These are phyloP conservation scores for Osmerus eperlanus DNA, from an alignment of 2,113 vertebrate species.

Conservation along the genomic window DNA sequence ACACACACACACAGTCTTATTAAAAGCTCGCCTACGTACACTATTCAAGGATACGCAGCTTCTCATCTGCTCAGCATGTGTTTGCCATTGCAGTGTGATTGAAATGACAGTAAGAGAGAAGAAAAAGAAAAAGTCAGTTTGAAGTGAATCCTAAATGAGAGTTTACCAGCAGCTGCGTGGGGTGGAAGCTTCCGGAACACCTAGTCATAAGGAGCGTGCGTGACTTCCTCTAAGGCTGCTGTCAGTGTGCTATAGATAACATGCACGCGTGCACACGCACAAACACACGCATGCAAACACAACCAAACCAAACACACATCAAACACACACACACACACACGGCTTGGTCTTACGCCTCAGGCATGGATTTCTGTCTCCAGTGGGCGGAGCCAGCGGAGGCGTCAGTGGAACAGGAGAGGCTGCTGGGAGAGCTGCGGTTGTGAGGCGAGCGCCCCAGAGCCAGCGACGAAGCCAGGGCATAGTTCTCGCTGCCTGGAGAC, in stretches of 20 bases:
- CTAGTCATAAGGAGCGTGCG: neutral
- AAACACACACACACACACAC: neutral
- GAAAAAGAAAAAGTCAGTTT: neutral
- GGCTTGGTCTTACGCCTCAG: constrained; percentile 86
- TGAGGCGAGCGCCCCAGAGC: constrained; percentile 87
- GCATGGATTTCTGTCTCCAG: constrained; percentile 96
- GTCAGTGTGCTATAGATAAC: neutral
- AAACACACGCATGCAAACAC: neutral
- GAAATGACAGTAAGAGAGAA: neutral
- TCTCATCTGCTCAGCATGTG: neutral
- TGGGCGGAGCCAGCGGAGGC: constrained; percentile 87
- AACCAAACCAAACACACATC: neutral
- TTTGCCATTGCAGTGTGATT: neutral
- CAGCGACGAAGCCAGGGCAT: constrained; percentile 88
- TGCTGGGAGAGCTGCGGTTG: constrained; percentile 94
- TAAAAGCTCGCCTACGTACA: neutral
- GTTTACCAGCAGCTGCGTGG: neutral
- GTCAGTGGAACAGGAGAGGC: constrained; percentile 91
- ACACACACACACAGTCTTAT: constrained; percentile 13
- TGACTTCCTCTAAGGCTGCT: neutral
- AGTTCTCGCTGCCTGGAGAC: constrained; percentile 90
- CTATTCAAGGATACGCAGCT: neutral
- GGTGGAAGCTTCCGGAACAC: neutral
- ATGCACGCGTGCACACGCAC: constrained; percentile 2
- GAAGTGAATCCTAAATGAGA: neutral